These are phyloP conservation scores for roundworm (Caenorhabditis elegans) DNA, from an alignment of 1,140 invertebrate species.

Conservation along the genomic window DNA sequence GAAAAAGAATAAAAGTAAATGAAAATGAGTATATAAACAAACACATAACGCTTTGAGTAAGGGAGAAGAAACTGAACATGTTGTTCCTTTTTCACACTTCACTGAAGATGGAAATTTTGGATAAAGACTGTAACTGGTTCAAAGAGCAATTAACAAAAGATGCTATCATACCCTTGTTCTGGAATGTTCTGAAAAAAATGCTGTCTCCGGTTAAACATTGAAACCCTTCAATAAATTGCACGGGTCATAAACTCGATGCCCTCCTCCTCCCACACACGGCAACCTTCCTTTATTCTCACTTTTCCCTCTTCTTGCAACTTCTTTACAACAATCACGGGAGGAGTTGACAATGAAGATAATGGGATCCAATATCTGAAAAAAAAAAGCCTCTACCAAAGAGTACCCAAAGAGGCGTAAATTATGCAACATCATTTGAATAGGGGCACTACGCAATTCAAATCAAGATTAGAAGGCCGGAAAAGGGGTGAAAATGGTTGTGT, in stretches of 20 bases:
- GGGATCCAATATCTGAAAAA: background rate
- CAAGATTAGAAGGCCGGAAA: background rate
- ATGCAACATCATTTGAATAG: conserved; percentile 28
- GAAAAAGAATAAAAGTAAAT: background rate
- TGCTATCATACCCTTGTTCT: background rate
- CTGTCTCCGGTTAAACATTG: background rate
- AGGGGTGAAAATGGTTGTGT: conserved; percentile 8
- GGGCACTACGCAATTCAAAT: background rate
- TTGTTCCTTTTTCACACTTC: conserved; percentile 8
- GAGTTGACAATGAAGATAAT: conserved; percentile 30
- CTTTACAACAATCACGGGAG: background rate
- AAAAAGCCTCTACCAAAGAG: background rate
- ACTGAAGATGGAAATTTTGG: background rate
- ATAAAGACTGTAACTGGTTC: background rate
- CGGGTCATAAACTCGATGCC: conserved; percentile 21
- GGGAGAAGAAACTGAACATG: background rate
- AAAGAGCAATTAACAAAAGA: conserved; percentile 13
- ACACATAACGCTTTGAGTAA: background rate
- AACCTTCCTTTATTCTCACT: conserved; percentile 21
- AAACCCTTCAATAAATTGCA: conserved; percentile 5
- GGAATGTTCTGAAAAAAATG: background rate
- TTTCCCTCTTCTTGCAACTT: background rate
- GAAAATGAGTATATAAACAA: background rate
- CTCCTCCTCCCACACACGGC: background rate
- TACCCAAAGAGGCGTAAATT: conserved; percentile 13